Evolutionary conservation across 2,888 invertebrate genomes (phyloP), one percentile per base, ranked within the genome.

Genomic region (Ichneumon xanthorius): DNA sequence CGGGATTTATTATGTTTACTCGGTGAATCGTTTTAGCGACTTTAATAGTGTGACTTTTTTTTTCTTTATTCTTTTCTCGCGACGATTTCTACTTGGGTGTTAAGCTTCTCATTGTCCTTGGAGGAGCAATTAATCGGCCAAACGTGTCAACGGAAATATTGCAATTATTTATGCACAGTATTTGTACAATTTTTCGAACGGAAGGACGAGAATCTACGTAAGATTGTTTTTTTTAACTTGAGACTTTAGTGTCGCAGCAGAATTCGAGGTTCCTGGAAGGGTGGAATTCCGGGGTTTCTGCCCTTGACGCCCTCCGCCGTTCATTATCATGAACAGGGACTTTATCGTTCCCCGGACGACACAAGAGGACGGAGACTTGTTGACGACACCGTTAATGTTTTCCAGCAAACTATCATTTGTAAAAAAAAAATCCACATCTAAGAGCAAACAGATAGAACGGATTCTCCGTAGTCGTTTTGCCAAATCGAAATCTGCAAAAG

Each of bases 401-500:
- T 58, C 11, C 58, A 58, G 14, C 58, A 14, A 58, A 58, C 4
- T 58, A 22, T 22, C 11, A 26, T 58, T 11, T 58, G 26, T 26
- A 2, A 30, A 30, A 26, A 61, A 63, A 40, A n/a, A 19, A 4
- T n/a, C 22, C 58, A 22, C 55, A 16, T 0, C 14, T 50, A 33
- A 11, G 14, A 58, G 5, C 22, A 33, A 3, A 22, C 45, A 61
- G 73, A 58, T 37, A 76, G 71, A 77, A 71, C 67, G 61, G 63
- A 68, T 78, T 75, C 71, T 84, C 84, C 61, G 65, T 48, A 80
- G 80, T 71, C 76, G 71, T 40, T 26, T 75, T 79, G 79, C 83
- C 61, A 75, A 83, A 83, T 75, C 63, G 53, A 76, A 83, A 70
- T 48, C 40, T n/a, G n/a, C 19, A 45, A 83, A 73, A 70, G n/a